These are phyloP conservation scores for Phrynocephalus guinanensis DNA, from an alignment of 2,797 vertebrate species.

Conservation along the genomic window DNA sequence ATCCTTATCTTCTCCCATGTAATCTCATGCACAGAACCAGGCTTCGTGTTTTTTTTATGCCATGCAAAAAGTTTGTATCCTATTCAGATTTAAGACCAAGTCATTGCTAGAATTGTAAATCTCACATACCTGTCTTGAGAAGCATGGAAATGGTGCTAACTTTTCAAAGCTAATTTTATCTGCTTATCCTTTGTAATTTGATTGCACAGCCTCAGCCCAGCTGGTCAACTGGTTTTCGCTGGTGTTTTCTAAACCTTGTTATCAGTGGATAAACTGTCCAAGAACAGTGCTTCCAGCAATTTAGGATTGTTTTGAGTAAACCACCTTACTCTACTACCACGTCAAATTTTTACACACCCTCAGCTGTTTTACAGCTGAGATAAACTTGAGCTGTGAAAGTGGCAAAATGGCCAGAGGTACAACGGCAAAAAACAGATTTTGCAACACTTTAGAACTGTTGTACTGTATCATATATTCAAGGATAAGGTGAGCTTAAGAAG, in stretches of 20 bases:
- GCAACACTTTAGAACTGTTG: neutral
- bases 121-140: neutral
- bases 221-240: neutral
- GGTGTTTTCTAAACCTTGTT: constrained; percentile 5
- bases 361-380: neutral
- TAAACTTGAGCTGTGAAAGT: neutral
- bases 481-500: neutral
- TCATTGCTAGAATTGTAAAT: neutral
- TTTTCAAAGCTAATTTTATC: constrained; percentile 23
- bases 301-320: neutral
- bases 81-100: neutral
- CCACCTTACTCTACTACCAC: neutral
- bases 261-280: neutral
- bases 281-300: neutral
- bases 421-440: neutral
- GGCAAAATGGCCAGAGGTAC: neutral
- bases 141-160: too few relatives aligned
- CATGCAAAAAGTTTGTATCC: neutral
- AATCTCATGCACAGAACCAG: neutral
- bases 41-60: neutral
- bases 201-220: neutral
- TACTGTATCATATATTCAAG: neutral
- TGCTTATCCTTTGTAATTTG: neutral
- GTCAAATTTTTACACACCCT: neutral
- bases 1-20: neutral